Base-by-base conservation (phyloP, 2,797 vertebrate species). In the Leptodactylus fallax region DNA sequence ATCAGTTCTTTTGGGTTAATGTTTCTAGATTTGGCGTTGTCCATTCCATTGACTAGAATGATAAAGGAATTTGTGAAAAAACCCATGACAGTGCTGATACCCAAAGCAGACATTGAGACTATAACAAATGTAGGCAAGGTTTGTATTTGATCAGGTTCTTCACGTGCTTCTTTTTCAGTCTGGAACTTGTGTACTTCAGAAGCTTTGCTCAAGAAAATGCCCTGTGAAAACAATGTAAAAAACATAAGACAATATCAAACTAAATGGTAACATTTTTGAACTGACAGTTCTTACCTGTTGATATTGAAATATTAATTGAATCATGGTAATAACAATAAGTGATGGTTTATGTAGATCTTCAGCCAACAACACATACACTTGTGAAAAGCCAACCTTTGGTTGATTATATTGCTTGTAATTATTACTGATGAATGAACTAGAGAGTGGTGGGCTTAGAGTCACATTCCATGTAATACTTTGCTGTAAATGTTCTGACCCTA, bases 51-150 rank as follows among this genome's bases (percentile, higher is more conserved):
- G 71, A 10, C 49, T 21, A 78, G 1, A 83, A 87, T 83, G 49
- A 87, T 87, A 76, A 83, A 78, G 10, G 10, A 83, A 79, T 78
- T 87, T 81, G 80, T 83, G 56, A 78, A 45, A 78, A 87, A 83
- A 8, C 25, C 80, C 23, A 77, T 47, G 45, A 87, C 14, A 19
- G 81, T 69, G 72, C 80, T 78, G 11, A 87, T 69, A 45, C 17
- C 69, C 60, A 87, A 36, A 78, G 80, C 60, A 23, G 72, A 77
- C 21, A 83, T 72, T 16, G 81, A 49, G 3, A 87, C 81, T 56
- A 83, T 78, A 14, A 78, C 60, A 69, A 67, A 83, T 2, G 60
- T 23, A 55, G 72, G 58, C 49, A 87, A 55, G 17, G 27, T 12
- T 51, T 87, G 49, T 9, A 5, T 53, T 72, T 83, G 58, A 56